Evolutionary conservation across 2,888 invertebrate species (phyloP), one percentile per base, ranked within the genome.

Genomic region (Nemotelus nigrinus): DNA sequence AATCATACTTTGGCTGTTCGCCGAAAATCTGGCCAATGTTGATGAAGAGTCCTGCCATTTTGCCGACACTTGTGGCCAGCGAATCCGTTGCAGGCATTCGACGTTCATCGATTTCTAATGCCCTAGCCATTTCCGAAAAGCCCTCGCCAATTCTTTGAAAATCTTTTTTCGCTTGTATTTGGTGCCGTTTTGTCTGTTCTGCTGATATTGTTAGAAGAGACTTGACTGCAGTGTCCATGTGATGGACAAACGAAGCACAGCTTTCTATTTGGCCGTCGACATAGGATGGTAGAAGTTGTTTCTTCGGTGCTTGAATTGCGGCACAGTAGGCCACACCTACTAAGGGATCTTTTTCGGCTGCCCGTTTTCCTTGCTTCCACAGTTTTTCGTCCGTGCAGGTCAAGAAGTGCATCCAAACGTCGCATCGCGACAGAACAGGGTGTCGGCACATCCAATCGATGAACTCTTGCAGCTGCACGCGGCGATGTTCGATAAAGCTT

Each of bases 381-480:
- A 94, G 92, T 86, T 97, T 98, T 83, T 97, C 98, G 88, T 99
- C 98, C 5, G 96, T 97, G 85, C 98, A 98, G 2, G 96, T 96
- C 71, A 99, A 91, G 86, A 99, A 99, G 86, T 99, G 99, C 84
- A 94, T 92, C 96, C 98, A 98, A 0, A 98, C 98, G 81, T 96
- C 95, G 83, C 93, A 93, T 82, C 92, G 92, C 2, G 97, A 95
- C 58, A 99, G 88, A 6, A 99, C 96, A 2, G 99, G 99, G 89
- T 99, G 99, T 77, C 96, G 91, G 85, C 98, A 97, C 84, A 99
- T 96, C 89, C 97, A 95, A 88, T 98, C 95, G 2, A 99, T 95
- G 90, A 99, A 99, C 83, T 96, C 94, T 86, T 99, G 98, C 64
- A 99, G 89, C 84, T 97, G 97, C 64, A 94, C 94, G 85, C 97